A percentile compares a stretch with the other conserved stretches of the same genome.
These are phyloP conservation scores for Hyalella azteca DNA, from an alignment of 2,888 invertebrate genomes.

Conservation along the genomic window DNA sequence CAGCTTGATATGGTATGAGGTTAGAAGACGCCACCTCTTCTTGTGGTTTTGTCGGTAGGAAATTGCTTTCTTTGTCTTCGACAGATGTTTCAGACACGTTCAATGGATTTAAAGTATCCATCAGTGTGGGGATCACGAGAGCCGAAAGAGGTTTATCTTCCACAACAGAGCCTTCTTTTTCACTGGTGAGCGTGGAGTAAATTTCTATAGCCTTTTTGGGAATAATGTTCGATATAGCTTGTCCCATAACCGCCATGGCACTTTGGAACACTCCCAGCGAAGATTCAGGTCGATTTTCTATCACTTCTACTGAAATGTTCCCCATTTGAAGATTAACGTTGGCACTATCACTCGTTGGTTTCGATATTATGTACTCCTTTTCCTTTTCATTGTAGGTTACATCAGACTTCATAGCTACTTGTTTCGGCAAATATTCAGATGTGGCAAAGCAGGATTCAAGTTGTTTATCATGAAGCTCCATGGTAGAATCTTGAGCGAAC, in stretches of 20 bases:
- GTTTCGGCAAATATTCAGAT: slow-evolving; percentile 11
- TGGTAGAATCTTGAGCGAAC: slow-evolving; percentile 33
- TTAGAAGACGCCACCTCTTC: slow-evolving; percentile 61
- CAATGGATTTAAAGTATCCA: slow-evolving; percentile 58
- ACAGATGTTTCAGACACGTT: slow-evolving; percentile 64
- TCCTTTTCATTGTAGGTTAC: slow-evolving; percentile 66
- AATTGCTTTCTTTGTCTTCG: slow-evolving; percentile 62
- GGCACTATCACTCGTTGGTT: slow-evolving; percentile 68
- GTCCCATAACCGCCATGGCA: slow-evolving; percentile 26
- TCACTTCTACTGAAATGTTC: slow-evolving; percentile 60
- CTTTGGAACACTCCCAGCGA: slow-evolving; percentile 9
- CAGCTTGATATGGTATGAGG: slow-evolving; percentile 63
- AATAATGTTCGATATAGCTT: slow-evolving; percentile 47
- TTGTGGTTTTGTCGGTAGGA: slow-evolving; percentile 59
- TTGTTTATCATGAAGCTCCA: slow-evolving; percentile 39
- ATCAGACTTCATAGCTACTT: slow-evolving; percentile 34
- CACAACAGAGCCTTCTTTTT: slow-evolving; percentile 70
- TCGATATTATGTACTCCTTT: slow-evolving; percentile 64
- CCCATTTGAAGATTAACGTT: slow-evolving; percentile 61
- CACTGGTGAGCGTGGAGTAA: slow-evolving; percentile 61
- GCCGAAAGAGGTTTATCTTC: slow-evolving; percentile 64
- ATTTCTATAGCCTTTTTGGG: slow-evolving; percentile 49
- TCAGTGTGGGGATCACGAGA: slow-evolving; percentile 44
- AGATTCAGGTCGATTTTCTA: slow-evolving; percentile 13
- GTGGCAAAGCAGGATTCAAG: slow-evolving; percentile 3